Evolutionary conservation across 2,888 invertebrate genomes (phyloP).

Genomic region (Pyrochroa serraticornis): DNA sequence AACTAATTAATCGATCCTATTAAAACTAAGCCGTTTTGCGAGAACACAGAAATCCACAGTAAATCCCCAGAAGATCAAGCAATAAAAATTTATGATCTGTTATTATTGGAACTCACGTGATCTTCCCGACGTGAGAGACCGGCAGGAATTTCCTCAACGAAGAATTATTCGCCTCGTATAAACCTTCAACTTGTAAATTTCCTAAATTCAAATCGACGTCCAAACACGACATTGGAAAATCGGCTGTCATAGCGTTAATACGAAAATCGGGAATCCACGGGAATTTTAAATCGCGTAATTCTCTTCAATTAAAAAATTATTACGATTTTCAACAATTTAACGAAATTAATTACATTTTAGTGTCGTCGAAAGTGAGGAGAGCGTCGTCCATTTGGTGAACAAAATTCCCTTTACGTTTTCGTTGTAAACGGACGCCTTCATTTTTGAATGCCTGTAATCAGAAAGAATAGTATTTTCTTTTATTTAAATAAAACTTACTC

Average conservation of each 20-base stretch:
- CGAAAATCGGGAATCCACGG: constrained; percentile 53
- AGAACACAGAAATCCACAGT: neutral
- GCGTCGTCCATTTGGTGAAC: constrained; percentile 61
- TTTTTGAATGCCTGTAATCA: constrained; percentile 64
- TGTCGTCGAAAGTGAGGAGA: constrained; percentile 63
- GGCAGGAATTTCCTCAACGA: constrained; percentile 51
- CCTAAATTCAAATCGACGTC: constrained; percentile 50
- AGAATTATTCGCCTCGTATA: constrained; percentile 51
- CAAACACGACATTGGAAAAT: constrained; percentile 49
- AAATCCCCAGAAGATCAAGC: neutral
- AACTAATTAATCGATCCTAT: constrained; percentile 9
- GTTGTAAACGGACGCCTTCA: constrained; percentile 62
- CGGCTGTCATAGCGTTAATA: constrained; percentile 47
- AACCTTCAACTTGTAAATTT: constrained; percentile 49
- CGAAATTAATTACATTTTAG: constrained; percentile 60
- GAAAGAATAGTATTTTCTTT: neutral
- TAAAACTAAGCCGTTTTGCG: constrained; percentile 35
- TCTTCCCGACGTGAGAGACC: constrained; percentile 49
- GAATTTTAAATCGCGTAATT: constrained; percentile 49
- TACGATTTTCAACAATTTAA: neutral
- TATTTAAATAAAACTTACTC: constrained; percentile 57
- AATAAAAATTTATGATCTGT: constrained; percentile 11
- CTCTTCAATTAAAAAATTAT: constrained; percentile 41
- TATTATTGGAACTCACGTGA: constrained; percentile 44
- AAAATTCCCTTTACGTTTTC: constrained; percentile 54